Evolutionary conservation across 2,797 vertebrate species (phyloP).

Genomic region (Taenioides sp.): DNA sequence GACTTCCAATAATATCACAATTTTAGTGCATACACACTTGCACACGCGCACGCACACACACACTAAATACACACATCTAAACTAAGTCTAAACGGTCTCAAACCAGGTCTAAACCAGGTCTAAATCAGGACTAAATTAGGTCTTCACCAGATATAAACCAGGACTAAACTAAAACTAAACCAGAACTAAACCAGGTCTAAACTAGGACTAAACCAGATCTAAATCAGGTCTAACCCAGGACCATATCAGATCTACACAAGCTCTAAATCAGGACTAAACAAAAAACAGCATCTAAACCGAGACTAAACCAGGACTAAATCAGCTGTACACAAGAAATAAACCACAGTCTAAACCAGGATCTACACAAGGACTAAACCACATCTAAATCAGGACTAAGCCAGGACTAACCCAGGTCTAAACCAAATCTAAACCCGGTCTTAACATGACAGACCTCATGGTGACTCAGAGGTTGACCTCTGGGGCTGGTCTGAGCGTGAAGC

Average conservation of each 20-base stretch:
- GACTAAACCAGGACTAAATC: not conserved
- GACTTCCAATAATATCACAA: too few species aligned
- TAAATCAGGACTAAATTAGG: not conserved
- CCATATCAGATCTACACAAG: not conserved
- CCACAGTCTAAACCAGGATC: not conserved
- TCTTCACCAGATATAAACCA: not conserved
- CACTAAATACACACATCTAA: too few species aligned
- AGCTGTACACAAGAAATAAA: not conserved
- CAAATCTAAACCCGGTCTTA: not conserved
- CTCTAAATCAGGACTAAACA: not conserved
- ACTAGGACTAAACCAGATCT: not conserved
- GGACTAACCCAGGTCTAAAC: not conserved
- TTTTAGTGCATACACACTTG: too few species aligned
- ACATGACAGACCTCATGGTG: not conserved
- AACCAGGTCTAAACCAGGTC: not conserved
- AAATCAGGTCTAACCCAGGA: too few species aligned
- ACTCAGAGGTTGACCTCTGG: not conserved
- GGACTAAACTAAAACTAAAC: not conserved
- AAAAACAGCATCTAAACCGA: not conserved
- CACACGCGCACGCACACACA: too few species aligned
- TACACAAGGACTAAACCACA: not conserved
- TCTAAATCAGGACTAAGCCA: not conserved
- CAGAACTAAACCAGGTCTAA: too few species aligned
- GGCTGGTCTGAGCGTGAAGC: not conserved
- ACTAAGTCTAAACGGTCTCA: not conserved